Evolutionary conservation across 2,113 vertebrate species (phyloP).

Genomic region (Callochromis pleurospilus): DNA sequence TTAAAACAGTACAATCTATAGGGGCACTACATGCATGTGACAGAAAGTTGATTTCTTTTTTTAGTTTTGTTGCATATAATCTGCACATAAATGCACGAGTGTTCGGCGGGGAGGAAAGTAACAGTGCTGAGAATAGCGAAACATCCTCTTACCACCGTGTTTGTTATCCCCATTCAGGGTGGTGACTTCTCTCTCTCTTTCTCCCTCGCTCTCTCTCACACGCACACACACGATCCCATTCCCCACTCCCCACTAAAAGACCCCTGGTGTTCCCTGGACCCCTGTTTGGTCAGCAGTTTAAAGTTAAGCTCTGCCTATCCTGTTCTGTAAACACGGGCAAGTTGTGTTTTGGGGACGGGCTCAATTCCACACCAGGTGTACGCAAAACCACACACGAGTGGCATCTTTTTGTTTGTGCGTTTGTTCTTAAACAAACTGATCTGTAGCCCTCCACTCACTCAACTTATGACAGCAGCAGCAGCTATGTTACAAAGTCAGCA

Average conservation of each 20-base stretch:
- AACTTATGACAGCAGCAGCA: slow-evolving; percentile 10
- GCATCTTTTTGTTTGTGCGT: neutral
- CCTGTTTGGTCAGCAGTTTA: neutral
- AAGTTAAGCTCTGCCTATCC: neutral
- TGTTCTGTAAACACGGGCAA: neutral
- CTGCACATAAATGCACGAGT: neutral
- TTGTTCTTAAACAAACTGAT: neutral
- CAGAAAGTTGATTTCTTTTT: neutral
- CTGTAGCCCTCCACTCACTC: neutral
- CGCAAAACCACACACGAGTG: neutral
- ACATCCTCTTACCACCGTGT: neutral
- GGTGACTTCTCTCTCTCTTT: neutral
- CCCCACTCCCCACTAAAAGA: neutral
- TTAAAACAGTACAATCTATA: neutral
- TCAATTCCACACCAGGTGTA: neutral
- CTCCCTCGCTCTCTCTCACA: neutral
- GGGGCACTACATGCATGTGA: neutral
- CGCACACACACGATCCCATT: neutral
- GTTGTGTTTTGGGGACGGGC: neutral
- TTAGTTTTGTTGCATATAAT: neutral
- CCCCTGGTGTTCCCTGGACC: neutral
- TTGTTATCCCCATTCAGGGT: neutral
- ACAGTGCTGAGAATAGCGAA: neutral
- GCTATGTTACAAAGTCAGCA: neutral
- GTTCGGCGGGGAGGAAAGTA: neutral